A percentile compares a stretch with the other conserved stretches of the same genome.
phyloP scores from a whole-genome alignment of 2,113 vertebrate species.

The Prolemur simus region DNA sequence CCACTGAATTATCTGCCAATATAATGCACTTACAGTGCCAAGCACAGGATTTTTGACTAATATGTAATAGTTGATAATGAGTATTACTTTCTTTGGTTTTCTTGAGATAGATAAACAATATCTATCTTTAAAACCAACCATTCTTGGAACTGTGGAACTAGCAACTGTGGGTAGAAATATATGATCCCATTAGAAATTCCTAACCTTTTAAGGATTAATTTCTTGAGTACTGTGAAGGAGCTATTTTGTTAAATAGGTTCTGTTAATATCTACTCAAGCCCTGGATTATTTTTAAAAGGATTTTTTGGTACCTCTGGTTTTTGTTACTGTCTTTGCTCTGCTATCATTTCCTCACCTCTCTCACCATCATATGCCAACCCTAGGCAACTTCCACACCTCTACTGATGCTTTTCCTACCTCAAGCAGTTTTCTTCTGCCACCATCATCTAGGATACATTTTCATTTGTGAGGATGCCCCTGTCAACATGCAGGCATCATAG shows the following conservation, averaged over 20 bases:
- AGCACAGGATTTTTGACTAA: not conserved
- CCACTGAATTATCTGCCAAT: not conserved
- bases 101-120: not conserved
- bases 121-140: not conserved
- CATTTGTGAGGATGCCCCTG: rapidly evolving
- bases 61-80: not conserved
- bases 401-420: not conserved
- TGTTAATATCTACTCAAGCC: not conserved
- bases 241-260: not conserved
- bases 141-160: not conserved
- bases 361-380: not conserved
- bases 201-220: not conserved
- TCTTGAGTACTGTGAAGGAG: not conserved
- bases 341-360: not conserved
- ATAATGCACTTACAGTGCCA: not conserved
- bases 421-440: not conserved
- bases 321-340: not conserved
- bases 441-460: not conserved
- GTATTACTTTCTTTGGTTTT: not conserved
- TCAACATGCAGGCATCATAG: not conserved
- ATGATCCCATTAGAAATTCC: not conserved
- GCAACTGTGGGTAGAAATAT: not conserved
- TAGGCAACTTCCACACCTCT: not conserved
- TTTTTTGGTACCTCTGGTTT: not conserved
- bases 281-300: not conserved